Base-by-base conservation (phyloP, 2,113 vertebrate species). In the Toxotes jaculatrix region DNA sequence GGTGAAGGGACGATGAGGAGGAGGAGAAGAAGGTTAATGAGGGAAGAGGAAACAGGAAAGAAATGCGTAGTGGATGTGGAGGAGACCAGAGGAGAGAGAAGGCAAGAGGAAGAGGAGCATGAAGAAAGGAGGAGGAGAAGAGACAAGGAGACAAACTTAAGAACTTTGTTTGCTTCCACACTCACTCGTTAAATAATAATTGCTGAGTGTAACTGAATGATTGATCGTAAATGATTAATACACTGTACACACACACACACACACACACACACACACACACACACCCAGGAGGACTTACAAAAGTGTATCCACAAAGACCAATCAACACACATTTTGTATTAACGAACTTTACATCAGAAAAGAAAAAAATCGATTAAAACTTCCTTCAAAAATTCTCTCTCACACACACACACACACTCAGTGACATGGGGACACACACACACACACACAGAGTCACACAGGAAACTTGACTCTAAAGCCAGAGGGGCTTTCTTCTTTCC, bases 401-500 rank as follows among this genome's bases (percentile, higher is more conserved):
- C 59, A 65, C 49, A 57, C 38, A 10, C 53, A 47, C 49, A 11
- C 38, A 11, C 38, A 77, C 55, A 51, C 79, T 38, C 73, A 53
- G 65, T 64, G 66, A 79, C 85, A 83, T 59, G 67, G 53, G 74
- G 79, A 68, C 79, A 66, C 59, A 63, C 64, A 55, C 86, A 87
- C 88, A 85, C 75, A 71, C 82, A 51, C 83, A 38, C 85, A 45
- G 27, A 88, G 81, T 83, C 83, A 72, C 84, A 87, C 77, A 89
- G 87, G 87, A 91, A 91, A 67, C 77, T 43, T 5, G 72, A 80
- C 59, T 87, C 74, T 74, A 81, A 91, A 89, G 90, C 91, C 87
- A 19, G 64, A 34, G 74, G 51, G 87, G 85, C 74, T 89, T 89
- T 93, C 87, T 88, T 82, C 83, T 79, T 56, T 82, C 69, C 72